Evolutionary conservation across 1,140 invertebrate species (phyloP), one percentile per base, ranked within the genome.

Genomic region (Asobara japonica): DNA sequence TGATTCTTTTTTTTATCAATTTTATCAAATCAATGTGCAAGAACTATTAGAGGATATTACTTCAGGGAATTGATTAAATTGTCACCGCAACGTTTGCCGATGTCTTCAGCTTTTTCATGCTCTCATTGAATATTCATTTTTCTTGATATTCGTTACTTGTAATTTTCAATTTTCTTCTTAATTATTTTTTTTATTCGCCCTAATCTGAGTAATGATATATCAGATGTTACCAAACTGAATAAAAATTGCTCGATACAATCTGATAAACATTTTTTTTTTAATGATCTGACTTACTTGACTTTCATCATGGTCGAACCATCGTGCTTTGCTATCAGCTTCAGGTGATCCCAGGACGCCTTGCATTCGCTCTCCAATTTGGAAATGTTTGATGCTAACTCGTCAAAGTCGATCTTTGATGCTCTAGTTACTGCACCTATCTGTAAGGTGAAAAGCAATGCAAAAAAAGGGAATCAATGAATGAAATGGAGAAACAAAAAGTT

Each of bases 331-430:
- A 99, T 97, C 29, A 95, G 90, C 88, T 98, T 97, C 73, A 99
- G 90, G 86, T 99, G 95, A 86, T 99, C 97, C 95, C 97, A 99
- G 0, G 96, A 98, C 10, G 94, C 92, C 85, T 99, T 99, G 88
- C 98, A 99, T 83, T 99, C 98, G 20, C 90, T 89, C 87, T 99
- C 97, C 80, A 99, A 90, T 81, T 95, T 95, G 31, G 90, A 88
- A 16, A 99, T 91, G 83, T 96, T 99, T 51, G 92, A 87, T 3
- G 91, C 89, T n/a, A 97, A 86, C 76, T 97, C 94, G 73, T 96
- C 94, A 83, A 96, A 98, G 84, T 98, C 96, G 3, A 97, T 94
- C 85, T 96, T 94, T 1, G 97, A 97, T 67, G 97, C 97, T 80
- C 98, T 89, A 0, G 96, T 97, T 30, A 98, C 94, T 8, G 96